phyloP scores from a whole-genome alignment of 2,797 vertebrate species.

The Acrocephalus scirpaceus region DNA sequence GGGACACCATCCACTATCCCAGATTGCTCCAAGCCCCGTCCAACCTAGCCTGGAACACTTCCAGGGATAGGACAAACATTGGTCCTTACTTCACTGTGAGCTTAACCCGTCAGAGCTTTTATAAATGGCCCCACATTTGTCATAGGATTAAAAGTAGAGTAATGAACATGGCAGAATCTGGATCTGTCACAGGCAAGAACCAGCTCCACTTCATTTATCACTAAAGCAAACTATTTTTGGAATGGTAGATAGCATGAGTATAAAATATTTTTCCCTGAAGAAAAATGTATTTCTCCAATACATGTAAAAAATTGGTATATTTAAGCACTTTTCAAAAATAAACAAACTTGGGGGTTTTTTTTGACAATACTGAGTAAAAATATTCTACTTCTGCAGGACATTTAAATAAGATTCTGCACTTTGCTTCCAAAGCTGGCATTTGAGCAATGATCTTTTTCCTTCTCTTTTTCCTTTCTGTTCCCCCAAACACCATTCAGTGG shows the following conservation, averaged over 20 bases:
- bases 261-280: not conserved
- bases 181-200: not conserved
- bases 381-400: not conserved
- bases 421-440: not conserved
- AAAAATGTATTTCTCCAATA: not conserved
- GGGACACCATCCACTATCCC: too few relatives aligned
- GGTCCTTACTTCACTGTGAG: not conserved
- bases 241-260: not conserved
- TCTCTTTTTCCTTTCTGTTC: not conserved
- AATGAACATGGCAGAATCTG: not conserved
- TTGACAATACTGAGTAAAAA: not conserved
- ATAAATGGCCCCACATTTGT: not conserved
- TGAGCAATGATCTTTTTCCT: not conserved
- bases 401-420: not conserved
- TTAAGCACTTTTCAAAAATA: not conserved
- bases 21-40: not conserved
- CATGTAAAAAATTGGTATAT: not conserved
- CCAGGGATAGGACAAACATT: not conserved
- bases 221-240: not conserved
- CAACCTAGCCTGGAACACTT: not conserved
- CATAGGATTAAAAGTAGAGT: not conserved
- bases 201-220: not conserved
- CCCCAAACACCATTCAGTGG: not conserved
- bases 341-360: not conserved
- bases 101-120: not conserved